A percentile compares a stretch with the other conserved stretches of the same genome.
phyloP scores from a whole-genome alignment of 2,113 vertebrate genomes.

The Burhinus bistriatus region DNA sequence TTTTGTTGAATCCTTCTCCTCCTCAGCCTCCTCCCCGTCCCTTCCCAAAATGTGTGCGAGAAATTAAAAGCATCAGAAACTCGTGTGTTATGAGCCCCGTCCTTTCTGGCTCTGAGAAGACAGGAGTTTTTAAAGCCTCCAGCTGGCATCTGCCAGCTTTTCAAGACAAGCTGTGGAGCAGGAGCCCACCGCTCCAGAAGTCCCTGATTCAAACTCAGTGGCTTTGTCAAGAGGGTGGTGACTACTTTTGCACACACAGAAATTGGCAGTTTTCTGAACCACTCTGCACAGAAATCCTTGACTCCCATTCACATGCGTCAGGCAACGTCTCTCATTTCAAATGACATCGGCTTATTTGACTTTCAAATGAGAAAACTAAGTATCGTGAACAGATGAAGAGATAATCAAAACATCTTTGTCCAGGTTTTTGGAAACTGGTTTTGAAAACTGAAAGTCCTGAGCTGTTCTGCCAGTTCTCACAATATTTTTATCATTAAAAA shows the following conservation, averaged over 20 bases:
- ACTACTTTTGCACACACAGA: conserved; percentile 18
- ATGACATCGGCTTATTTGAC: conserved; percentile 47
- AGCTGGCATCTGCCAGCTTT: conserved; percentile 25
- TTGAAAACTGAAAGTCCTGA: conserved; percentile 47
- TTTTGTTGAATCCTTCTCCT: not conserved
- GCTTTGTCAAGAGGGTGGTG: not conserved
- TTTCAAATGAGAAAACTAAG: conserved; percentile 64
- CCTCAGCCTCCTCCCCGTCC: not conserved
- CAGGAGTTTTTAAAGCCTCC: not conserved
- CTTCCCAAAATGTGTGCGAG: not conserved
- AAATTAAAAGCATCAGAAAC: not conserved
- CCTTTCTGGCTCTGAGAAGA: not conserved
- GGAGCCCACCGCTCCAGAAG: not conserved
- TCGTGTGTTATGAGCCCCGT: not conserved
- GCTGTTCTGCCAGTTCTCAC: conserved; percentile 32
- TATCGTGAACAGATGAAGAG: conserved; percentile 62
- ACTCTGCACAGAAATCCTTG: not conserved
- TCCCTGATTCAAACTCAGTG: not conserved
- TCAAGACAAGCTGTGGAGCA: not conserved
- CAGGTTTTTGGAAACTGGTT: conserved; percentile 55
- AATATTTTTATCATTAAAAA: conserved; percentile 57
- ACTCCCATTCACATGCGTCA: conserved; percentile 44
- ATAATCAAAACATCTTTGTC: conserved; percentile 67
- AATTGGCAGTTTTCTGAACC: conserved; percentile 21
- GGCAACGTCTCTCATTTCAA: conserved; percentile 42